A percentile compares a stretch with the other conserved stretches of the same genome.
These are phyloP conservation scores for Diabrotica virgifera DNA, from an alignment of 1,140 invertebrate genomes.

Conservation along the genomic window DNA sequence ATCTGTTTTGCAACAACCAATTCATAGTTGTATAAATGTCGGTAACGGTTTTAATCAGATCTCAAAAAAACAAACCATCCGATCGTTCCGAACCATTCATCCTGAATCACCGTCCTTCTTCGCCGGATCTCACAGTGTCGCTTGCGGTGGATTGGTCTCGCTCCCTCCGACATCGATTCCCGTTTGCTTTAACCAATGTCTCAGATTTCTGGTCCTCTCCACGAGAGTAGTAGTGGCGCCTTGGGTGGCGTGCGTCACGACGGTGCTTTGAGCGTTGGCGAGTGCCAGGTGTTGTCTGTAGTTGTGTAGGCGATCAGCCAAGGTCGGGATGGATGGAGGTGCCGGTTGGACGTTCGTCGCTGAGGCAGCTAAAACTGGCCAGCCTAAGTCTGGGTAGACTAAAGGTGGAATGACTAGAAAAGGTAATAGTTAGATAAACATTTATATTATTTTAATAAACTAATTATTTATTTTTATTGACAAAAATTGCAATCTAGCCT, in stretches of 20 bases:
- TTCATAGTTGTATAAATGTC: too few relatives aligned
- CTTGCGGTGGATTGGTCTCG: constrained; percentile 36
- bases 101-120: too few relatives aligned
- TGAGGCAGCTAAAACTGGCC: constrained; percentile 51
- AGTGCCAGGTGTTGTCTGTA: constrained; percentile 50
- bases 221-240: constrained; percentile 57
- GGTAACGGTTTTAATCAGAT: too few relatives aligned
- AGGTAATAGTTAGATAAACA: too few relatives aligned
- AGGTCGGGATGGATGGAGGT: constrained; percentile 52
- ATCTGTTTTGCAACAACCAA: too few relatives aligned
- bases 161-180: constrained; percentile 37
- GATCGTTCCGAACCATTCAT: too few relatives aligned
- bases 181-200: constrained; percentile 62
- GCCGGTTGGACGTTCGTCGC: constrained; percentile 38
- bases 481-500: too few relatives aligned
- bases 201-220: constrained; percentile 61
- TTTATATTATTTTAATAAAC: too few relatives aligned
- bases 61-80: too few relatives aligned
- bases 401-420: constrained; percentile 52
- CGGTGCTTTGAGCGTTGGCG: constrained; percentile 47
- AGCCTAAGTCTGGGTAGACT: constrained; percentile 60
- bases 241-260: constrained; percentile 51
- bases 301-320: constrained; percentile 53
- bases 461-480: too few relatives aligned
- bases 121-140: constrained; percentile 37